These are phyloP conservation scores for Tupiocoris notatus DNA, from an alignment of 2,888 invertebrate genomes.

Conservation along the genomic window DNA sequence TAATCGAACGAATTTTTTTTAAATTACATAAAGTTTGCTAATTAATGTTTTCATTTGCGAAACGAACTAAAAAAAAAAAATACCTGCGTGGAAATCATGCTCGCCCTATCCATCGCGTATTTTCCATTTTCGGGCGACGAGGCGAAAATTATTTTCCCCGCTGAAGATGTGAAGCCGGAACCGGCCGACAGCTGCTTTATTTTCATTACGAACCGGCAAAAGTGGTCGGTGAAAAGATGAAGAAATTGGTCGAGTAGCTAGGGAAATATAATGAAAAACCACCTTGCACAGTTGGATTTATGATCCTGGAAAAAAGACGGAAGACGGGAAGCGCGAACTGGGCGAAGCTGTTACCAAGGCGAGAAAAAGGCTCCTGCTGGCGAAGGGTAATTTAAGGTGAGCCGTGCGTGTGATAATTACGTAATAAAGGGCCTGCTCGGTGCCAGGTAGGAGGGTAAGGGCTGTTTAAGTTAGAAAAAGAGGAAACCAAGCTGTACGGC, in stretches of 20 bases:
- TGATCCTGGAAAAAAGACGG: conserved; percentile 15
- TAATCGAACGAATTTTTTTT: too few species aligned
- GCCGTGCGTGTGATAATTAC: conserved; percentile 42
- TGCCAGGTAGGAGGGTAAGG: neutral
- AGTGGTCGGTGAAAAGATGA: neutral
- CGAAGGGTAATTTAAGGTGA: conserved; percentile 42
- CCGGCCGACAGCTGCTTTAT: neutral
- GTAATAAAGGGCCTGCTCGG: conserved; percentile 30
- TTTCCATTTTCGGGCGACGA: neutral
- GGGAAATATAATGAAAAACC: conserved; percentile 41
- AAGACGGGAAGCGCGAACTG: neutral
- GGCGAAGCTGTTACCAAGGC: neutral
- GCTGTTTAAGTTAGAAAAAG: neutral
- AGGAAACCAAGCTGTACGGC: conserved; percentile 1
- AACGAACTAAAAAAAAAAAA: too few species aligned
- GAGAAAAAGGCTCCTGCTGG: conserved; percentile 4
- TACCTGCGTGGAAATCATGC: too few species aligned
- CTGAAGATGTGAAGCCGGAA: neutral
- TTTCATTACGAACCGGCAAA: neutral
- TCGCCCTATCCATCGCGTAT: too few species aligned
- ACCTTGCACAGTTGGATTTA: conserved; percentile 39
- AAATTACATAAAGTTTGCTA: too few species aligned
- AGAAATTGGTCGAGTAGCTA: neutral
- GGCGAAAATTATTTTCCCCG: neutral
- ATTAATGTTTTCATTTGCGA: too few species aligned